Percentiles rank a stretch among this genome's conserved stretches.
phyloP scores from a whole-genome alignment of 2,113 vertebrate genomes.

The Menidia beryllina region DNA sequence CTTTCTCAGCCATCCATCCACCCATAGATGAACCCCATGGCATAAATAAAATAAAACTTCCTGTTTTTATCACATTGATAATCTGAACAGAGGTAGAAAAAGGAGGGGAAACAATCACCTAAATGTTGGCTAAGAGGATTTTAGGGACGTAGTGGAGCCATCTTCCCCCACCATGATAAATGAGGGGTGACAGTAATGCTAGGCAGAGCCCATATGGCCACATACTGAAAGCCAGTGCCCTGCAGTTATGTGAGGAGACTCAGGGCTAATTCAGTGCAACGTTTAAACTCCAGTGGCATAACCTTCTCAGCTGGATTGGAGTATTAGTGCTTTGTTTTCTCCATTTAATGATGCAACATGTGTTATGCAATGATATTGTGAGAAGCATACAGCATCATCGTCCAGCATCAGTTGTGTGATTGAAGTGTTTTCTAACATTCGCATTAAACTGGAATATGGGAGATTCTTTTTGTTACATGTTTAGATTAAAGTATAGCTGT shows the following conservation, averaged over 20 bases:
- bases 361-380: slow-evolving; percentile 21
- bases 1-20: slow-evolving; percentile 39
- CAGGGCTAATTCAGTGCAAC: slow-evolving; percentile 59
- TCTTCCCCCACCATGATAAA: slow-evolving; percentile 62
- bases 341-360: slow-evolving; percentile 23
- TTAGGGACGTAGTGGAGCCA: slow-evolving; percentile 54
- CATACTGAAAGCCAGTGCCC: slow-evolving; percentile 55
- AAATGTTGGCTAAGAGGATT: slow-evolving; percentile 80
- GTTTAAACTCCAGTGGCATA: slow-evolving; percentile 40
- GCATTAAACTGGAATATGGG: neutral
- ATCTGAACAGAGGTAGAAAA: slow-evolving; percentile 58
- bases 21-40: slow-evolving; percentile 24
- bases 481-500: neutral
- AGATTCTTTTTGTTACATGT: neutral
- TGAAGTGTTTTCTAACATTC: neutral
- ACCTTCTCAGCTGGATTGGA: slow-evolving; percentile 48
- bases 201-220: slow-evolving; percentile 68
- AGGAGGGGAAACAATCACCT: slow-evolving; percentile 72
- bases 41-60: slow-evolving; percentile 68
- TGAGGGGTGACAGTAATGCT: slow-evolving; percentile 76
- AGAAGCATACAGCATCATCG: slow-evolving; percentile 25
- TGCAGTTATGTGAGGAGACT: slow-evolving; percentile 19
- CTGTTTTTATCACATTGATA: slow-evolving; percentile 67
- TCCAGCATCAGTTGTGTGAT: neutral
- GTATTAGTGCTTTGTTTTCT: slow-evolving; percentile 26